phyloP scores from a whole-genome alignment of 2,797 vertebrate species.

The Valencia hispanica region DNA sequence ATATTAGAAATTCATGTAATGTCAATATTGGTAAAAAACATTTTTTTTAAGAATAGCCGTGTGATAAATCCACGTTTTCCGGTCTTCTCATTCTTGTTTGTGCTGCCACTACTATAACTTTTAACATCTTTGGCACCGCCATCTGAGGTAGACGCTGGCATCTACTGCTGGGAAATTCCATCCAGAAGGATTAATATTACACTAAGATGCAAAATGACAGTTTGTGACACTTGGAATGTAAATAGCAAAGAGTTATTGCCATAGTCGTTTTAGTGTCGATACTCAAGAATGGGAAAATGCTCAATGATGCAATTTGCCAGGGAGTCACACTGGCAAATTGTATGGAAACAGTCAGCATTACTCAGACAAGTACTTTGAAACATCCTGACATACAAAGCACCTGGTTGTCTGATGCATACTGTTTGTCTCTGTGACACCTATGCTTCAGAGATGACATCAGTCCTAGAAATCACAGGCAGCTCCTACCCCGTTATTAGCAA shows the following conservation, averaged over 20 bases:
- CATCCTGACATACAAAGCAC: background rate
- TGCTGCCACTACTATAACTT: background rate
- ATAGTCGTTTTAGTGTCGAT: background rate
- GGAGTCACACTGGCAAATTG: background rate
- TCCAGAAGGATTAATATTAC: background rate
- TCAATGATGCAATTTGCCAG: background rate
- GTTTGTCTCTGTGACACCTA: slow-evolving; percentile 49
- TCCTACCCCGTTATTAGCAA: slow-evolving; percentile 53
- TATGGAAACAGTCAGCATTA: background rate
- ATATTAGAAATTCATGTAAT: background rate
- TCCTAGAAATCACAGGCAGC: slow-evolving; percentile 3
- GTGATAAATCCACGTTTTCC: background rate
- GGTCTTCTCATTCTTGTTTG: background rate
- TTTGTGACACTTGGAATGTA: background rate
- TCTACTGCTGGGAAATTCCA: background rate
- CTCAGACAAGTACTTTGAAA: background rate
- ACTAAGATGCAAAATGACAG: background rate
- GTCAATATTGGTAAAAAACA: background rate
- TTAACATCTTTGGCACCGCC: background rate
- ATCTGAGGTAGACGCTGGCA: background rate
- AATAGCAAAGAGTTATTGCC: background rate
- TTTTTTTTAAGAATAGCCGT: too few species aligned
- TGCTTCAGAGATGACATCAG: slow-evolving; percentile 60
- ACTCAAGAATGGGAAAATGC: background rate
- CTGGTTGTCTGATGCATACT: slow-evolving; percentile 32